Evolutionary conservation across 1,140 invertebrate species (phyloP).

Genomic region (Polypedilum vanderplanki): DNA sequence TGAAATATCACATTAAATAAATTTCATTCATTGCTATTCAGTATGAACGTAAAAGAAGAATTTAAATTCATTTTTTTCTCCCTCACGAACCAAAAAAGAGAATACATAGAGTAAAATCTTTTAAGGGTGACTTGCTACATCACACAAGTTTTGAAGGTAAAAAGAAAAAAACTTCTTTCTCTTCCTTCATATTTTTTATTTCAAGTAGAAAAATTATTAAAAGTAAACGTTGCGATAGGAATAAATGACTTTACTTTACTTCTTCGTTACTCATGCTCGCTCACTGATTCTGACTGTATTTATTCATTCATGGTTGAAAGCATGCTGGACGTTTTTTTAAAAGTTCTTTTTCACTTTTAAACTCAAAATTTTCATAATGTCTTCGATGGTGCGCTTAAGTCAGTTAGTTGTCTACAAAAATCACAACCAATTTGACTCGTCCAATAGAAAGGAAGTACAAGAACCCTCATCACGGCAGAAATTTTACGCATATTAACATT

Average conservation of each 20-base stretch:
- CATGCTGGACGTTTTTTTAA: not conserved
- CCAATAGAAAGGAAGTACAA: not conserved
- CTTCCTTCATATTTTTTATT: too few species aligned
- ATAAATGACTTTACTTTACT: constrained; percentile 9
- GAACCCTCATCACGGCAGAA: constrained; percentile 15
- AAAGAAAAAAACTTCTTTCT: too few species aligned
- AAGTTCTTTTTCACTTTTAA: not conserved
- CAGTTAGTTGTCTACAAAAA: too few species aligned
- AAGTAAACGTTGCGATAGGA: constrained; percentile 7
- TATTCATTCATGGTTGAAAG: constrained; percentile 23
- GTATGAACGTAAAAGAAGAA: too few species aligned
- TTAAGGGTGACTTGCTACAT: too few species aligned
- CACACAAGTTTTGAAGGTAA: too few species aligned
- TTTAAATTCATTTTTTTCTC: too few species aligned
- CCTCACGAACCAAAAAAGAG: too few species aligned
- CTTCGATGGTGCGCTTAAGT: not conserved
- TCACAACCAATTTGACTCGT: not conserved
- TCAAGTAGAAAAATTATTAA: not conserved
- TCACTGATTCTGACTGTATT: not conserved
- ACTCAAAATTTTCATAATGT: not conserved
- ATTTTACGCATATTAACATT: constrained; percentile 28
- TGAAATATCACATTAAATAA: too few species aligned
- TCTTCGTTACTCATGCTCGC: too few species aligned
- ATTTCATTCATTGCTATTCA: too few species aligned
- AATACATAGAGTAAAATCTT: too few species aligned